A percentile compares a stretch with the other conserved stretches of the same genome.
phyloP scores from a whole-genome alignment of 2,113 vertebrate species.

The Aspidoscelis tigris region DNA sequence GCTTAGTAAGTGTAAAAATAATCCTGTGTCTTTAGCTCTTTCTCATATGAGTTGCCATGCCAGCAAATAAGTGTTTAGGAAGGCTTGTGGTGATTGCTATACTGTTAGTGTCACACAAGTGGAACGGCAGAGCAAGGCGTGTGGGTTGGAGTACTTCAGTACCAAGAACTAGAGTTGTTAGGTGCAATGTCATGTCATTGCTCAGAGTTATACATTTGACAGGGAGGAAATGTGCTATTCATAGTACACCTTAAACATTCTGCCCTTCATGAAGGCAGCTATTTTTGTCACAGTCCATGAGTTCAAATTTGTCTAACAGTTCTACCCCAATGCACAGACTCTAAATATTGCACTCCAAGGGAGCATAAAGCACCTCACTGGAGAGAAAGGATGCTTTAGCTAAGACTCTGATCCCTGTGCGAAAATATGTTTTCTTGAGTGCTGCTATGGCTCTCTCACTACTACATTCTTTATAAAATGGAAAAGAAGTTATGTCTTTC shows the following conservation, averaged over 20 bases:
- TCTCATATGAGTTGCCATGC: background rate
- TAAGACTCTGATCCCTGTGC: background rate
- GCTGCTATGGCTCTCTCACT: background rate
- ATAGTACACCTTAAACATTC: background rate
- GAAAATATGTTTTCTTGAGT: background rate
- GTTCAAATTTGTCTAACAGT: background rate
- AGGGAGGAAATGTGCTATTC: background rate
- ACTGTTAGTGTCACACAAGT: background rate
- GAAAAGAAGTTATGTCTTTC: too few species aligned
- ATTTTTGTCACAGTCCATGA: background rate
- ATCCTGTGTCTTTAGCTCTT: background rate
- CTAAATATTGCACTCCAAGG: background rate
- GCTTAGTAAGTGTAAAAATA: background rate
- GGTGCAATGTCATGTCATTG: background rate
- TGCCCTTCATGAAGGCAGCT: background rate
- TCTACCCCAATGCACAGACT: background rate
- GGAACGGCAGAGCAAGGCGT: background rate
- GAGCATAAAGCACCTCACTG: background rate
- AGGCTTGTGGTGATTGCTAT: background rate
- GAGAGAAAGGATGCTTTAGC: background rate
- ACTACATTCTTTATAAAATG: too few species aligned
- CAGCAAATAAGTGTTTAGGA: background rate
- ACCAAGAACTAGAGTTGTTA: background rate
- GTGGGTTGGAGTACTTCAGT: background rate
- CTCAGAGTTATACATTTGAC: background rate